Conservation (phyloP, 1,140 invertebrate species). For the Hylaeus volcanicus region DNA sequence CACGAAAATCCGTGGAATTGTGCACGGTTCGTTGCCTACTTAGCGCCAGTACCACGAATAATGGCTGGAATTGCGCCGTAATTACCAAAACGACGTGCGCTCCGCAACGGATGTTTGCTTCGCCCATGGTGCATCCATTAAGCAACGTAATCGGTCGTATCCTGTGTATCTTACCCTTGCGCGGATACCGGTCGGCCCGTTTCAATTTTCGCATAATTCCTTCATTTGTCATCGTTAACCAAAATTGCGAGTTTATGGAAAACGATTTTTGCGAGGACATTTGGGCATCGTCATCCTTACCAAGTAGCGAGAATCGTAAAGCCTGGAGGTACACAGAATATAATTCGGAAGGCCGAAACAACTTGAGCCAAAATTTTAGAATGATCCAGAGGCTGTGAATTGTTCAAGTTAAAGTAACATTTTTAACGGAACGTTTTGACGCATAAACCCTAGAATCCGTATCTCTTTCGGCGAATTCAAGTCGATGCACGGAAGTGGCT, state of each 20-base stretch:
- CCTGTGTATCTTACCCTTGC: slow-evolving; percentile 70
- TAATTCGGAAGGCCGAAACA: no score
- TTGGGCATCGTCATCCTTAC: no score
- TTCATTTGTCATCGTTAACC: no score
- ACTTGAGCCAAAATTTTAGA: no score
- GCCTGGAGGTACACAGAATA: no score
- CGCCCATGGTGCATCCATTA: slow-evolving; percentile 69
- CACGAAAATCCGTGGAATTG: slow-evolving; percentile 52
- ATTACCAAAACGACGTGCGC: slow-evolving; percentile 72
- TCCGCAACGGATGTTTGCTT: slow-evolving; percentile 71
- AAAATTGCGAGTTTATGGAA: no score
- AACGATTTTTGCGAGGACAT: no score
- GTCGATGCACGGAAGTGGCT: slow-evolving; percentile 35
- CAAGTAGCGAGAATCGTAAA: no score
- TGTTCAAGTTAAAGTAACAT: no score
- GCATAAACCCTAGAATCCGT: not conserved
- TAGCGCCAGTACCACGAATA: slow-evolving; percentile 42
- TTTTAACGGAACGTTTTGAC: no score
- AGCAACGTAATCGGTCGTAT: slow-evolving; percentile 75
- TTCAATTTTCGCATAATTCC: no score
- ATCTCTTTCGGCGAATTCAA: slow-evolving; percentile 28
- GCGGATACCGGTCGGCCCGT: slow-evolving; percentile 15
- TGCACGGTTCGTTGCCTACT: slow-evolving; percentile 49
- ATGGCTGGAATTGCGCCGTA: slow-evolving; percentile 64
- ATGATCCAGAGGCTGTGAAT: no score